phyloP scores from a whole-genome alignment of 2,797 vertebrate species.

The Kryptopterus vitreolus region DNA sequence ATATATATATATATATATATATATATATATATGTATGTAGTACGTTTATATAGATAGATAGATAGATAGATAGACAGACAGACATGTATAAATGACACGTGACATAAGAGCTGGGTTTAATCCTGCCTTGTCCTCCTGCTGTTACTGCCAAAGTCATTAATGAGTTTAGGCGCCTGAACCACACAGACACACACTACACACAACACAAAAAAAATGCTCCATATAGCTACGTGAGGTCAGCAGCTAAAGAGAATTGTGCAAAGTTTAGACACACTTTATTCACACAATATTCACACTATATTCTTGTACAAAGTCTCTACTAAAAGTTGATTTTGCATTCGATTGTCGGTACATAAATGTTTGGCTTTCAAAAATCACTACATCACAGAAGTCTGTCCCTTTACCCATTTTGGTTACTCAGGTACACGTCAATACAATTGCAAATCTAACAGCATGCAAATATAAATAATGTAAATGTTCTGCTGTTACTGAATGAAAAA shows the following conservation, averaged over 20 bases:
- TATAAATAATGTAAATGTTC: not conserved
- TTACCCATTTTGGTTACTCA: not conserved
- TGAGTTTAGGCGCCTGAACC: constrained; percentile 35
- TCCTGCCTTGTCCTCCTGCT: constrained; percentile 26
- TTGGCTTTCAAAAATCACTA: not conserved
- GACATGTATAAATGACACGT: no score
- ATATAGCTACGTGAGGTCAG: not conserved
- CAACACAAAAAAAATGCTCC: not conserved
- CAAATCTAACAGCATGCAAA: not conserved
- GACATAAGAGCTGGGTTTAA: constrained; percentile 19
- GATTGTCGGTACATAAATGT: not conserved
- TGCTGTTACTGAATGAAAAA: not conserved
- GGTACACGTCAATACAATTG: not conserved
- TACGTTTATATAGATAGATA: no score
- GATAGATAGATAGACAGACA: no score
- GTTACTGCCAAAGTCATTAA: constrained; percentile 47
- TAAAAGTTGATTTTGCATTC: constrained; percentile 2
- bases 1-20: no score
- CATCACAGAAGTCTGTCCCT: not conserved
- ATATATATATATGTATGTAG: no score
- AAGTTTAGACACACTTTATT: not conserved
- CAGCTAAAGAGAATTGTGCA: not conserved
- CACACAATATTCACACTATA: no score
- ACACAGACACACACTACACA: constrained; percentile 16
- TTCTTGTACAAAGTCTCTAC: not conserved